Conservation (phyloP, 2,888 invertebrate genomes). For the Apamea crenata region DNA sequence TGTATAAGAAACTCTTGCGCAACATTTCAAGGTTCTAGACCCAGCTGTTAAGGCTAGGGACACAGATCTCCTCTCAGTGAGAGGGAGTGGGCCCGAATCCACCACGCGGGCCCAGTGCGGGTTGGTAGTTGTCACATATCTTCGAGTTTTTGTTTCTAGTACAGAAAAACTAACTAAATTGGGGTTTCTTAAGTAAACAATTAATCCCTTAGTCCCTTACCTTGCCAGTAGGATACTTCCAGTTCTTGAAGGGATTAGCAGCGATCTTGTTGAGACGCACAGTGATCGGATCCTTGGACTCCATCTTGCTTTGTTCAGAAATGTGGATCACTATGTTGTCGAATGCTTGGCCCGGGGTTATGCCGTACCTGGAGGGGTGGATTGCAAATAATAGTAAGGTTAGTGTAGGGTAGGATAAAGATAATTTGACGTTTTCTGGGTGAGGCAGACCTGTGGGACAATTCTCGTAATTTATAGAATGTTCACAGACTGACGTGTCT, state of each 20-base stretch:
- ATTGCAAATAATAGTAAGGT: neutral
- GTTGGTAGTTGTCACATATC: too few relatives aligned
- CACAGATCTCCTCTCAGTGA: too few relatives aligned
- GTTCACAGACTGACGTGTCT: too few relatives aligned
- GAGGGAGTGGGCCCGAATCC: too few relatives aligned
- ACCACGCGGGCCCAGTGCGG: too few relatives aligned
- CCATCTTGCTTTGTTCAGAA: slow-evolving; percentile 93
- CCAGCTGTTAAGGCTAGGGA: too few relatives aligned
- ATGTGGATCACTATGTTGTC: slow-evolving; percentile 95
- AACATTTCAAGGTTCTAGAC: too few relatives aligned
- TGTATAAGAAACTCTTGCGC: too few relatives aligned
- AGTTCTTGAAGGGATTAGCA: slow-evolving; percentile 88
- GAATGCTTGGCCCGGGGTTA: slow-evolving; percentile 94
- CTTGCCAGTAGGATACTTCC: slow-evolving; percentile 84
- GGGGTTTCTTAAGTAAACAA: neutral
- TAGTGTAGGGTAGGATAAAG: neutral
- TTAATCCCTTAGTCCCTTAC: slow-evolving; percentile 43
- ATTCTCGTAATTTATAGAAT: too few relatives aligned
- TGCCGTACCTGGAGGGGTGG: slow-evolving; percentile 91
- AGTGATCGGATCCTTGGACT: slow-evolving; percentile 91
- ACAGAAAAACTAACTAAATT: neutral
- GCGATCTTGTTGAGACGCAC: slow-evolving; percentile 92
- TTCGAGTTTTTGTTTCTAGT: too few relatives aligned
- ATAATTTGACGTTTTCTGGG: neutral
- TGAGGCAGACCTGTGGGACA: too few relatives aligned